Evolutionary conservation across 1,140 invertebrate species (phyloP).

Genomic region (Ostrea denselamellosa): DNA sequence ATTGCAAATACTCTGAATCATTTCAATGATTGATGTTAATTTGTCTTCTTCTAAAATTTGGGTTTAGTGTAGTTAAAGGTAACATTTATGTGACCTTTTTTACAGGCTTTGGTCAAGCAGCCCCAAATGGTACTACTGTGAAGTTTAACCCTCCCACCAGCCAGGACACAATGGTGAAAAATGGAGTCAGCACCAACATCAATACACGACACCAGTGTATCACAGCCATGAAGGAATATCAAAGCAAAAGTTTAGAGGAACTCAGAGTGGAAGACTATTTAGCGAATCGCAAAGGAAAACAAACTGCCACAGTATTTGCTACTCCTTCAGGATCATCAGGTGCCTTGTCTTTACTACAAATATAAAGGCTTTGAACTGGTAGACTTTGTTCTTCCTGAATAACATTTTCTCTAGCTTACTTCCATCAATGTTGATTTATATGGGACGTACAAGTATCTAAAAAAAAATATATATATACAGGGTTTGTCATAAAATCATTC

Average conservation of each 20-base stretch:
- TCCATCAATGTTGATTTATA: too few species aligned
- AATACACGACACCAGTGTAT: slow-evolving; percentile 96
- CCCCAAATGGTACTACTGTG: slow-evolving; percentile 64
- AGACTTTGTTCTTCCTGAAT: neutral
- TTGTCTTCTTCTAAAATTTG: neutral
- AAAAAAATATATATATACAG: too few species aligned
- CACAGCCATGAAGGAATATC: slow-evolving; percentile 98
- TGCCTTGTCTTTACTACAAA: neutral
- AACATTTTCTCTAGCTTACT: too few species aligned
- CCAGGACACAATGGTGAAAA: slow-evolving; percentile 92
- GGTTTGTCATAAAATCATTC: neutral
- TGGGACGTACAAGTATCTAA: neutral
- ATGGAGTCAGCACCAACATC: slow-evolving; percentile 89
- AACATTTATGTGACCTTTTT: slow-evolving; percentile 6
- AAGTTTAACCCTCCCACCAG: slow-evolving; percentile 94
- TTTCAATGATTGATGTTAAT: neutral
- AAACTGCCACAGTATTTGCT: slow-evolving; percentile 65
- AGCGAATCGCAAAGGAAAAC: slow-evolving; percentile 89
- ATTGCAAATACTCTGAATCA: neutral
- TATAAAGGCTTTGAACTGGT: neutral
- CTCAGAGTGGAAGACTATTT: slow-evolving; percentile 95
- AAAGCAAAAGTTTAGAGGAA: slow-evolving; percentile 95
- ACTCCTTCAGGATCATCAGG: slow-evolving; percentile 59
- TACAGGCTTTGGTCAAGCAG: slow-evolving; percentile 57
- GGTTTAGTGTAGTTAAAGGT: neutral